These are phyloP conservation scores for Euclidia mi DNA, from an alignment of 2,888 invertebrate genomes.

Conservation along the genomic window DNA sequence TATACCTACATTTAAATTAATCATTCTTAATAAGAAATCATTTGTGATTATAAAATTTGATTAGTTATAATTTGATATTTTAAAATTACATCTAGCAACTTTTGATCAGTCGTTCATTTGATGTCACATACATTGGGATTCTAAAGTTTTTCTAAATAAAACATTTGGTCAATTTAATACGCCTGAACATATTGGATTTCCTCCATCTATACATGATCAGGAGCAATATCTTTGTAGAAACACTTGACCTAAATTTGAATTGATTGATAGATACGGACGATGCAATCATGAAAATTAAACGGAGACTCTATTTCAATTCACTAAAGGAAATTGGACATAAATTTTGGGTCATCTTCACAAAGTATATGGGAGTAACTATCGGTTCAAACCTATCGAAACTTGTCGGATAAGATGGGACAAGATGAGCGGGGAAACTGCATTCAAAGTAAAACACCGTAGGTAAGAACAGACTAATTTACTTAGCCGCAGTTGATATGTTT, in stretches of 20 bases:
- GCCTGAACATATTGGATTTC: neutral
- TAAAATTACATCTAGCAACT: too few relatives aligned
- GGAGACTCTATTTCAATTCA: constrained; percentile 63
- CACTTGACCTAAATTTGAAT: constrained; percentile 38
- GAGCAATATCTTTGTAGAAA: constrained; percentile 27
- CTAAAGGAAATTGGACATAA: constrained; percentile 74
- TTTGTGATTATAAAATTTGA: too few relatives aligned
- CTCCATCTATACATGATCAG: constrained; percentile 13
- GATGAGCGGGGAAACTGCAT: constrained; percentile 41
- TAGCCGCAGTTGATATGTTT: constrained; percentile 8
- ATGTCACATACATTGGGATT: too few relatives aligned
- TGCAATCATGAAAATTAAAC: constrained; percentile 65
- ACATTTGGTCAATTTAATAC: too few relatives aligned
- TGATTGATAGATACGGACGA: constrained; percentile 41
- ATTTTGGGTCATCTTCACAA: constrained; percentile 69
- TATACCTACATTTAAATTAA: too few relatives aligned
- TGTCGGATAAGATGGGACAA: constrained; percentile 35
- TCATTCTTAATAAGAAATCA: too few relatives aligned
- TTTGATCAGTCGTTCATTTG: too few relatives aligned
- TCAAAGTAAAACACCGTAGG: constrained; percentile 26
- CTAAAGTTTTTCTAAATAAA: too few relatives aligned
- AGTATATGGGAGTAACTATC: constrained; percentile 60
- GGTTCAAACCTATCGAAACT: constrained; percentile 58
- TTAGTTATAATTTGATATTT: too few relatives aligned
- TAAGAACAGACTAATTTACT: constrained; percentile 16